These are phyloP conservation scores for Cyclargus thomasi DNA, from an alignment of 1,140 invertebrate genomes.

Conservation along the genomic window DNA sequence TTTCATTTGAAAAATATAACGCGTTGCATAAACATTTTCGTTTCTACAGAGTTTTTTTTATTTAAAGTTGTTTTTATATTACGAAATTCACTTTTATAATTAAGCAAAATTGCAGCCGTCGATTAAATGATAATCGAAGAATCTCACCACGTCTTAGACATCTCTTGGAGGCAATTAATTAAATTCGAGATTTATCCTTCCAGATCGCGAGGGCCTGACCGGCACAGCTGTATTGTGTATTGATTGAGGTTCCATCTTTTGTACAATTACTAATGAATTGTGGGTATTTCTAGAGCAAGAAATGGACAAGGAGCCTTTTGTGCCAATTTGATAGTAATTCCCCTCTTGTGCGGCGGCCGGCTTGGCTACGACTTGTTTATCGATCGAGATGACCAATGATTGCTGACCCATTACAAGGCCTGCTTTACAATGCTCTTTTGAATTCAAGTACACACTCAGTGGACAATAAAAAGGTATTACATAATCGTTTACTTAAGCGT, in stretches of 20 bases:
- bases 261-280: background rate
- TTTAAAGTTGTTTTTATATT: background rate
- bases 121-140: background rate
- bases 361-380: background rate
- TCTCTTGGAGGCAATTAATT: background rate
- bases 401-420: background rate
- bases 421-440: background rate
- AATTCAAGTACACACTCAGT: background rate
- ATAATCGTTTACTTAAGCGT: too few relatives aligned
- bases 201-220: background rate
- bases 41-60: too few relatives aligned
- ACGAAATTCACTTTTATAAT: too few relatives aligned
- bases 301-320: background rate
- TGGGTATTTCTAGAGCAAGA: background rate
- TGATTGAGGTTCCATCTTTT: background rate
- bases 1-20: background rate
- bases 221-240: background rate
- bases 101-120: too few relatives aligned
- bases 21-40: too few relatives aligned
- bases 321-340: conserved; percentile 1
- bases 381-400: background rate
- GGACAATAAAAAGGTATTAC: too few relatives aligned
- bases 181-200: background rate
- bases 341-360: background rate
- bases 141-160: background rate